Base-by-base conservation (phyloP, 1,140 invertebrate species). In the Octopus sinensis region DNA sequence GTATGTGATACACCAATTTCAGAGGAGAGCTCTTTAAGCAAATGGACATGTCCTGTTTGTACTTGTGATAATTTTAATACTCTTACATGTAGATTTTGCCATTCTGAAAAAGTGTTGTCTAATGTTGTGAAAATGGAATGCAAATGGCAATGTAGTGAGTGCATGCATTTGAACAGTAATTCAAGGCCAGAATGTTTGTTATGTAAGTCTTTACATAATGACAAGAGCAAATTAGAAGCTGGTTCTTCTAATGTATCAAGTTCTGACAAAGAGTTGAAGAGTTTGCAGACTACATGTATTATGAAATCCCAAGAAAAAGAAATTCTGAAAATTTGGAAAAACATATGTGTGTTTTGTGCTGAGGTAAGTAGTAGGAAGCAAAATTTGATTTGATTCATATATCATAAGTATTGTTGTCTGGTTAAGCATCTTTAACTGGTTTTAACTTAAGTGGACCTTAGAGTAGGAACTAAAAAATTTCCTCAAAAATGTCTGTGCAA, bases 321-420 rank as follows among this genome's bases (percentile, higher is more conserved):
- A 73, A 73, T 73, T 23, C 6, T 73, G 68, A 73, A 73, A 17
- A 73, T 73, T 23, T 73, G 68, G 68, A 23, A 73, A 23, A 79
- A 54, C 68, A 82, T 82, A 12, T 62, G 30, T 53, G n/a, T 53
- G 54, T 62, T 81, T n/a, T 71, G n/a, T 30, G 68, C 80, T 82
- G 53, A 80, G 53, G 73, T 78, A 10, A 73, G 68, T 4, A n/a
- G 5, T 83, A 13, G 17, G 84, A 90, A 91, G 86, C 52, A 1
- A n/a, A n/a, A n/a, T 73, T 6, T 73, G 68, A n/a, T 73, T 73
- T 0, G 17, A 12, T 62, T 62, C 9, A 62, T 62, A 12, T 9
- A 9, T 62, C 17, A 62, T 62, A 62, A 62, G 1, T 62, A 17
- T 62, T 12, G 56, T 9, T 62, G 9, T 62, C 17, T 62, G 4